These are phyloP conservation scores for Cisticola juncidis DNA, from an alignment of 2,113 vertebrate species.

Conservation along the genomic window DNA sequence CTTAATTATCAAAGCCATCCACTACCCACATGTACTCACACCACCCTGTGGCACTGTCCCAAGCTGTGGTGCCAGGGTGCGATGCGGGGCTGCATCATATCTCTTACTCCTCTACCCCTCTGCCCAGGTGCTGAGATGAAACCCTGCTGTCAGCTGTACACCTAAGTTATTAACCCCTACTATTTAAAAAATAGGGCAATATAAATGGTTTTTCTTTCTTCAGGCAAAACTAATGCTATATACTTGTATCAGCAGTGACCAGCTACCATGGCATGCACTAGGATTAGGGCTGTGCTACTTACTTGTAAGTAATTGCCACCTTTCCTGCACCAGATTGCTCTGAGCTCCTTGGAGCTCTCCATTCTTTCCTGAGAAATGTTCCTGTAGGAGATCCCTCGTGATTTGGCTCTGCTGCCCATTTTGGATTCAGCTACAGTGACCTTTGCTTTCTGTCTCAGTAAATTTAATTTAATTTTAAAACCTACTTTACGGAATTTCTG, in stretches of 20 bases:
- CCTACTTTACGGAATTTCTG: neutral
- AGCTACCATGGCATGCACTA: neutral
- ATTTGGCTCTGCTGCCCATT: neutral
- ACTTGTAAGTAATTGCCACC: rapidly evolving
- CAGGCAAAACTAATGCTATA: neutral
- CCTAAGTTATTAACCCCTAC: neutral
- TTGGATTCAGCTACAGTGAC: neutral
- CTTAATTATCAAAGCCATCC: neutral
- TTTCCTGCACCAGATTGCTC: neutral
- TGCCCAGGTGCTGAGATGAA: neutral
- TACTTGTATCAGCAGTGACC: neutral
- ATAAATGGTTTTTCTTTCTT: neutral
- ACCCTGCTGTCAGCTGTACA: neutral
- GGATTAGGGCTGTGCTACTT: neutral
- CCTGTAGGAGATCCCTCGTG: rapidly evolving
- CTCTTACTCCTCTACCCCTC: neutral
- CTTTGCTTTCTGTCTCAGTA: neutral
- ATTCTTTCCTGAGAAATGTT: neutral
- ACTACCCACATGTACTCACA: neutral
- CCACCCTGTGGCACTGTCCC: neutral
- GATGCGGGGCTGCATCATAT: neutral
- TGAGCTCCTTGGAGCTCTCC: neutral
- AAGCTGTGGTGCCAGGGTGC: neutral
- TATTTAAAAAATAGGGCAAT: neutral
- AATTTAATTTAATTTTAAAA: neutral